Evolutionary conservation across 2,888 invertebrate species (phyloP).

Genomic region (Philonicus albiceps): DNA sequence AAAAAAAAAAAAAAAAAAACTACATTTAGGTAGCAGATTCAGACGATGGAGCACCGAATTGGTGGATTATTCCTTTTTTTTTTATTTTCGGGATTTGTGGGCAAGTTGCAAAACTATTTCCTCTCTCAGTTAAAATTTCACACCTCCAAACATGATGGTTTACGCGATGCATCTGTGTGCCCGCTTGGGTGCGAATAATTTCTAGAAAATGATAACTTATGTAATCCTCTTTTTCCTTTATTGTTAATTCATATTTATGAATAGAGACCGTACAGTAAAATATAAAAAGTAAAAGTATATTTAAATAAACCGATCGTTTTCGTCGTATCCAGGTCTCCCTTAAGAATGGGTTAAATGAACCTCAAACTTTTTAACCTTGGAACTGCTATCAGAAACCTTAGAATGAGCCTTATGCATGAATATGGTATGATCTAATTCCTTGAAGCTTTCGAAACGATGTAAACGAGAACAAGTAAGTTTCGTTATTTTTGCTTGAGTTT

Average conservation of each 20-base stretch:
- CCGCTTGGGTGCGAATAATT: background rate
- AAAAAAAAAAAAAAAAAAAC: background rate
- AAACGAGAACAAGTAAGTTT: too few species aligned
- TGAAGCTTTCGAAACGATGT: too few species aligned
- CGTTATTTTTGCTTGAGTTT: too few species aligned
- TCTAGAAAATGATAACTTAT: constrained; percentile 31
- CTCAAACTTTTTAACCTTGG: background rate
- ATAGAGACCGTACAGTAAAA: constrained; percentile 37
- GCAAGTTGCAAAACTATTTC: constrained; percentile 21
- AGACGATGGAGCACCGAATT: background rate
- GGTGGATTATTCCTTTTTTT: background rate
- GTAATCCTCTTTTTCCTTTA: constrained; percentile 30
- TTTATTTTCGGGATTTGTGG: constrained; percentile 1
- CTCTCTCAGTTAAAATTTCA: background rate
- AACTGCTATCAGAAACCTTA: too few species aligned
- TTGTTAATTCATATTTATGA: constrained; percentile 47
- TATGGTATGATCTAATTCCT: too few species aligned
- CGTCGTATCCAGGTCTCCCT: background rate
- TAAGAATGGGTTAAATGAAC: background rate
- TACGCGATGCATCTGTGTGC: background rate
- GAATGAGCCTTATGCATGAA: too few species aligned
- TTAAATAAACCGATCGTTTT: constrained; percentile 39
- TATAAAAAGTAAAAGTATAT: constrained; percentile 42
- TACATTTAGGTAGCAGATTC: constrained; percentile 2
- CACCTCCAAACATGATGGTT: background rate